Percentiles rank a stretch among this genome's conserved stretches.
These are phyloP conservation scores for Dromococcyx pavoninus DNA, from an alignment of 2,797 vertebrate genomes.

Conservation along the genomic window DNA sequence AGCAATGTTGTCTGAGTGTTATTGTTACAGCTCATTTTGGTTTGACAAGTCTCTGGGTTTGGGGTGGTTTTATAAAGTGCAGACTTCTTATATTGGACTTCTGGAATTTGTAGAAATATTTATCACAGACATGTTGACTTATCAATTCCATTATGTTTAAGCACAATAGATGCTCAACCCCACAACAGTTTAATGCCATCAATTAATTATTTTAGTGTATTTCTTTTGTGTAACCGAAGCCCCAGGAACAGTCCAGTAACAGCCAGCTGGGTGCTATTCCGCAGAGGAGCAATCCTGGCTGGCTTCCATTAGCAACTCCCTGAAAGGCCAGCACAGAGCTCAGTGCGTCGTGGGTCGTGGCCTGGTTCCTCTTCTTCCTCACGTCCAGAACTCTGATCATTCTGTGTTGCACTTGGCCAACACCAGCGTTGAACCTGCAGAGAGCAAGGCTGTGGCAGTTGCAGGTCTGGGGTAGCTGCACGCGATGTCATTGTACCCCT, in stretches of 20 bases:
- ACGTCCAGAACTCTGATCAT: background rate
- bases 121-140: conserved; percentile 7
- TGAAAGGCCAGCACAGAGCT: background rate
- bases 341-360: background rate
- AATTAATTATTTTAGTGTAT: conserved; percentile 20
- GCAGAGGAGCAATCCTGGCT: background rate
- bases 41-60: conserved; percentile 42
- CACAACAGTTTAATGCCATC: conserved; percentile 4
- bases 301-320: background rate
- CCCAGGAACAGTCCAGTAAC: background rate
- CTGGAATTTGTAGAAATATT: conserved; percentile 5
- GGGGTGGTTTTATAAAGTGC: background rate
- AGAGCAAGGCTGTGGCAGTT: background rate
- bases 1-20: conserved; percentile 37
- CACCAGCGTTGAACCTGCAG: background rate
- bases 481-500: background rate
- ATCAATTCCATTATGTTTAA: background rate
- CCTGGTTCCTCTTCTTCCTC: background rate
- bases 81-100: background rate
- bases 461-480: background rate
- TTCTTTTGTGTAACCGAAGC: background rate
- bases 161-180: background rate
- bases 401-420: background rate
- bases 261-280: background rate
- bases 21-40: conserved; percentile 48